Conservation (phyloP, 1,140 invertebrate genomes). For the Acyrthosiphon pisum region DNA sequence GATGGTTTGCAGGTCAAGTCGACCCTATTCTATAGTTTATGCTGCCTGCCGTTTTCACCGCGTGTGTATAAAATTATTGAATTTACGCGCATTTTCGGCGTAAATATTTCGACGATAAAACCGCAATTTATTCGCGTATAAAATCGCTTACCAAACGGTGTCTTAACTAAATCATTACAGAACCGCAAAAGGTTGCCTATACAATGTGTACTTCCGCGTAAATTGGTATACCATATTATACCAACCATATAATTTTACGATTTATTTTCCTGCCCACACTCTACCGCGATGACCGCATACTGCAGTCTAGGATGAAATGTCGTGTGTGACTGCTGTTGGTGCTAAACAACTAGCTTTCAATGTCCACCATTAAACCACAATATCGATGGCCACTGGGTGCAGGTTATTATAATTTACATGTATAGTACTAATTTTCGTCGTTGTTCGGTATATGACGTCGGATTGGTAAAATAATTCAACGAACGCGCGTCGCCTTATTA, state of each 20-base stretch:
- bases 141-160: background rate
- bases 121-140: background rate
- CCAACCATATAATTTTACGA: background rate
- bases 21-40: background rate
- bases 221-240: background rate
- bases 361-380: background rate
- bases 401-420: background rate
- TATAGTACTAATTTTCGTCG: background rate
- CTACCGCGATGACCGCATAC: too few relatives aligned
- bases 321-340: background rate
- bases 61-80: background rate
- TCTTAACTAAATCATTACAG: background rate
- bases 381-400: background rate
- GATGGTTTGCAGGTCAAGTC: background rate
- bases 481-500: background rate
- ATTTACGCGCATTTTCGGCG: background rate
- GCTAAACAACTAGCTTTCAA: background rate
- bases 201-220: background rate
- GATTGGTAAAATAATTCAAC: background rate
- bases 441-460: too few relatives aligned
- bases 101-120: conserved; percentile 1
- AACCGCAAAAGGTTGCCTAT: background rate
- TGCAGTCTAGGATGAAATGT: background rate
- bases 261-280: background rate
- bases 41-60: background rate